Evolutionary conservation across 2,888 invertebrate genomes (phyloP).

Genomic region (Fragum whitleyi): DNA sequence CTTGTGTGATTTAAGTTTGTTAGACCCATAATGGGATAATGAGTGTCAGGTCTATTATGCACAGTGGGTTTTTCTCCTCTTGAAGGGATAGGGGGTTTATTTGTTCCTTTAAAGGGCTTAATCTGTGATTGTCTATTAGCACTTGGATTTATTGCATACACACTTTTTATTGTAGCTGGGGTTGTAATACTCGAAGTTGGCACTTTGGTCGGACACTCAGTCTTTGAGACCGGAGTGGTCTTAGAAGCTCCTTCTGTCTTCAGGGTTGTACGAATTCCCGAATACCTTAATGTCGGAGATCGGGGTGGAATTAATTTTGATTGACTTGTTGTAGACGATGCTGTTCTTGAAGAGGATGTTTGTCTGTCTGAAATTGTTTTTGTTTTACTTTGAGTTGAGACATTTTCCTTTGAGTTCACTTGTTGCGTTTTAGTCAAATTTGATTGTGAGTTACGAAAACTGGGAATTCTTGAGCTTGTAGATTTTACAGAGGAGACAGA

Average conservation of each 20-base stretch:
- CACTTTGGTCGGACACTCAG: conserved; percentile 12
- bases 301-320: conserved; percentile 50
- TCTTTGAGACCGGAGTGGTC: conserved; percentile 9
- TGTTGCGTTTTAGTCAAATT: conserved; percentile 1
- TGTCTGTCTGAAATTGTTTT: conserved; percentile 4
- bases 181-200: conserved; percentile 12
- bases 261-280: conserved; percentile 57
- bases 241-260: conserved; percentile 43
- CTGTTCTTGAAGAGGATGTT: background rate
- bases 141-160: conserved; percentile 44
- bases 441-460: conserved; percentile 28
- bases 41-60: conserved; percentile 41
- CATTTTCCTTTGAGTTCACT: conserved; percentile 20
- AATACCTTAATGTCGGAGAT: conserved; percentile 51
- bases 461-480: conserved; percentile 52
- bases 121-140: conserved; percentile 22
- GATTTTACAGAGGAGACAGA: conserved; percentile 47
- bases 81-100: conserved; percentile 42
- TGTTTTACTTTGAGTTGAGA: conserved; percentile 12
- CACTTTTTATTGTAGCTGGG: conserved; percentile 35
- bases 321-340: background rate
- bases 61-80: conserved; percentile 36
- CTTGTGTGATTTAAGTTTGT: conserved; percentile 56
- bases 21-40: conserved; percentile 62
- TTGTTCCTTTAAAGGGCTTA: conserved; percentile 6